Conservation (phyloP, 2,888 invertebrate species). For the Epinotia brunnichana region DNA sequence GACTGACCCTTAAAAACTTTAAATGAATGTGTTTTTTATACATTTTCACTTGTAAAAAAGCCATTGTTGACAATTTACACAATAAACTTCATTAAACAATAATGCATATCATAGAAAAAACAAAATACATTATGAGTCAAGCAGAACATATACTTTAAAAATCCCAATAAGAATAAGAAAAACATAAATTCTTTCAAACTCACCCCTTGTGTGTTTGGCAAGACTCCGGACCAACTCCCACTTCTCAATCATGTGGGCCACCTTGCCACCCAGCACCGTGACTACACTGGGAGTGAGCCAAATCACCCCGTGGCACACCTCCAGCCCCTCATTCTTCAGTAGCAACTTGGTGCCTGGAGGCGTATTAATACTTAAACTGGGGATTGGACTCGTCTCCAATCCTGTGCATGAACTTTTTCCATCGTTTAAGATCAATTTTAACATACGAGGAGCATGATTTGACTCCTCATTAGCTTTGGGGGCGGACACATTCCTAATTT, state of each 20-base stretch:
- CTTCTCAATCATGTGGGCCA: constrained; percentile 91
- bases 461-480: constrained; percentile 96
- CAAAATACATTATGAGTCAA: too few relatives aligned
- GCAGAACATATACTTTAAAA: neutral
- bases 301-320: constrained; percentile 88
- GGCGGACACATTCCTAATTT: constrained; percentile 93
- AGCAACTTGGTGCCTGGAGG: constrained; percentile 94
- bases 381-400: constrained; percentile 89
- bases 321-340: constrained; percentile 73
- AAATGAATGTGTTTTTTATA: too few relatives aligned
- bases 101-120: too few relatives aligned
- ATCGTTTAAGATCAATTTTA: constrained; percentile 93
- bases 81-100: too few relatives aligned
- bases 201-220: constrained; percentile 85
- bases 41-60: too few relatives aligned
- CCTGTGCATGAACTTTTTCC: constrained; percentile 91
- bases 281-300: constrained; percentile 87
- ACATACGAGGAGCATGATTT: constrained; percentile 90
- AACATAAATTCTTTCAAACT: too few relatives aligned
- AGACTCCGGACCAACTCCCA: constrained; percentile 91
- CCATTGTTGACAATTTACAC: too few relatives aligned
- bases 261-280: constrained; percentile 92
- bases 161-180: neutral
- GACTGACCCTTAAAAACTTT: too few relatives aligned
- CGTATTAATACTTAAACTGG: constrained; percentile 89